Conservation (phyloP, 2,113 vertebrate species). For the Pseudopodoces humilis region DNA sequence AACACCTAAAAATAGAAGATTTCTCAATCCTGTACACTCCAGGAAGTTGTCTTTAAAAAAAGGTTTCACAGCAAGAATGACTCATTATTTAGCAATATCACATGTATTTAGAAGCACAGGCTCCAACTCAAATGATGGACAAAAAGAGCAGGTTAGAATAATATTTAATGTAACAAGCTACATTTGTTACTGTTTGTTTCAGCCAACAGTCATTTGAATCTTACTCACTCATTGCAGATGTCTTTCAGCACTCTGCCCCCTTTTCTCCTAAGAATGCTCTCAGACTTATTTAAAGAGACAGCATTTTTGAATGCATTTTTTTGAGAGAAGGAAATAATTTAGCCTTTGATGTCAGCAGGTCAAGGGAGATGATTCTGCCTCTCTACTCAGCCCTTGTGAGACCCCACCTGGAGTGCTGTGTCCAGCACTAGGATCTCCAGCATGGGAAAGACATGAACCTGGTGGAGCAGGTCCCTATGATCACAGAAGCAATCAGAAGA, state of each 20-base stretch:
- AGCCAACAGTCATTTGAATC: neutral
- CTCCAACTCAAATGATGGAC: neutral
- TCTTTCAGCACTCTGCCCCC: neutral
- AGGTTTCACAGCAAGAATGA: neutral
- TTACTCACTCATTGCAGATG: neutral
- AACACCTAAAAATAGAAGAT: conserved; percentile 14
- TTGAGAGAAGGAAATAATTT: neutral
- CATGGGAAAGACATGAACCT: neutral
- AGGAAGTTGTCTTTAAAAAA: neutral
- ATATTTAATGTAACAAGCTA: neutral
- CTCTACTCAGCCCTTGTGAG: neutral
- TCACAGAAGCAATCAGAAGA: neutral
- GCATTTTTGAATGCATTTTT: neutral
- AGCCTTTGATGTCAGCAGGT: neutral
- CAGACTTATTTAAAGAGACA: neutral
- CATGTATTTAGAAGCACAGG: neutral
- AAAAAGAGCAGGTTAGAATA: neutral
- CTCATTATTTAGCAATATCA: neutral
- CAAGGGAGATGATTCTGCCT: neutral
- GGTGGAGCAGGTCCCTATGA: neutral
- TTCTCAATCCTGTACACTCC: neutral
- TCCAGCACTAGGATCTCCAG: neutral
- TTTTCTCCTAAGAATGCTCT: neutral
- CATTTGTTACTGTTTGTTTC: neutral
- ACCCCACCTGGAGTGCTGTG: neutral